Base-by-base conservation (phyloP, 2,113 vertebrate species). In the Misgurnus mizolepis region DNA sequence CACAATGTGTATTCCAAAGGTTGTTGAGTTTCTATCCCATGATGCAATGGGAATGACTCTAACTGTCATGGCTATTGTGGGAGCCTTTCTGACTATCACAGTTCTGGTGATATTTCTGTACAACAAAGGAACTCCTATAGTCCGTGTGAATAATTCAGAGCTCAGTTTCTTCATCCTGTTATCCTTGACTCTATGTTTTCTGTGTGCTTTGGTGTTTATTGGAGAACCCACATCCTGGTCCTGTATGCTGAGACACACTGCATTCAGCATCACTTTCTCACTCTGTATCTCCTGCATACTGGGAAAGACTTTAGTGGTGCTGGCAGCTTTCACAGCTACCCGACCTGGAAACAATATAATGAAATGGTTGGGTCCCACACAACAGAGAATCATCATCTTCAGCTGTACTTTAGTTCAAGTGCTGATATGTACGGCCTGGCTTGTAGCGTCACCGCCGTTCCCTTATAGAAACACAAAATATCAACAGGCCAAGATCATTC, bases 161-260 rank as follows among this genome's bases (percentile, higher is more conserved):
- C 80, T 88, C 60, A 89, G 88, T 61, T 89, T 82, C 67, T 85
- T 85, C 75, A 86, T 89, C 55, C 78, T 88, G 45, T 43, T 87
- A 17, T 88, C 89, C 0, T 78, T 89, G 47, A 83, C 82, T 49
- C 71, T 86, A 9, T 88, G 86, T 72, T 88, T 88, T 65, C 77
- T 89, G 7, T 89, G 88, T 50, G 72, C 86, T 8, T 56, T 89
- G 49, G 62, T 86, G n/a, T 89, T 88, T 55, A 89, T 89, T 56
- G 88, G 88, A 9, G 71, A 84, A 72, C 88, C 88, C n/a, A 86
- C 85, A 62, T 41, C 17, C 55, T 80, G 83, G 82, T 81, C 77
- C 22, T 89, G 85, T 73, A 85, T 89, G 74, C 39, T 89, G 6
- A 50, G 81, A 47, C 86, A 88, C 81, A 84, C 85, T 27, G 74